A percentile compares a stretch with the other conserved stretches of the same genome.
Evolutionary conservation across 2,797 vertebrate species (phyloP).

Genomic region (Diceros bicornis): DNA sequence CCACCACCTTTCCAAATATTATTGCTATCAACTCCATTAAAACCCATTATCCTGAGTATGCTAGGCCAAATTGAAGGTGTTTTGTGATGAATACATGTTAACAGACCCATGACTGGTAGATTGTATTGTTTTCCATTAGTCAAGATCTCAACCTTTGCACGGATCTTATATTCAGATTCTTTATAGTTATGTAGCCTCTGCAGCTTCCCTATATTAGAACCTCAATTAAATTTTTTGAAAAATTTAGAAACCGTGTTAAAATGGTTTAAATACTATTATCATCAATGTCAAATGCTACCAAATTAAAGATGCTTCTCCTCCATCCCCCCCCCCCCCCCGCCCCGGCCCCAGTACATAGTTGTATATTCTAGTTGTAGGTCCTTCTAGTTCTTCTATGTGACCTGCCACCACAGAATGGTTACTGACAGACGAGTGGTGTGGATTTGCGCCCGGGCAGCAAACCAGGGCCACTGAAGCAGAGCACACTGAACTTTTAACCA

Average conservation of each 20-base stretch:
- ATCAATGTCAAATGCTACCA: neutral
- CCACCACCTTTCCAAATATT: neutral
- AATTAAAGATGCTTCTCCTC: slow-evolving; percentile 23
- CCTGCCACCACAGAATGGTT: too few species aligned
- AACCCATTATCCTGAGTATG: neutral
- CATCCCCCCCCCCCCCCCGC: too few species aligned
- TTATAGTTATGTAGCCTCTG: neutral
- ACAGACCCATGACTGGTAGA: neutral
- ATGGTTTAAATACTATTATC: slow-evolving; percentile 9
- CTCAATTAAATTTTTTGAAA: neutral
- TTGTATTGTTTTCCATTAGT: slow-evolving; percentile 17
- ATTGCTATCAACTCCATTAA: neutral
- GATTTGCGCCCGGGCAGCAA: too few species aligned
- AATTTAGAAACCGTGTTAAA: slow-evolving; percentile 20
- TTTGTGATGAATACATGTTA: slow-evolving; percentile 27
- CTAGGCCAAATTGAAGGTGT: neutral
- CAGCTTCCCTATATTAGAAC: neutral
- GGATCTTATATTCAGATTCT: neutral
- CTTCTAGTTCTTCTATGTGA: too few species aligned
- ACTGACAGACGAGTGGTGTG: too few species aligned
- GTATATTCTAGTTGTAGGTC: too few species aligned
- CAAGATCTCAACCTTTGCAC: neutral
- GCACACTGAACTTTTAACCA: too few species aligned
- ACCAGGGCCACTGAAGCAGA: too few species aligned
- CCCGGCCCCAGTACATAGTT: too few species aligned